Evolutionary conservation across 2,888 invertebrate genomes (phyloP), one percentile per base, ranked within the genome.

Genomic region (Leucozona laternaria): DNA sequence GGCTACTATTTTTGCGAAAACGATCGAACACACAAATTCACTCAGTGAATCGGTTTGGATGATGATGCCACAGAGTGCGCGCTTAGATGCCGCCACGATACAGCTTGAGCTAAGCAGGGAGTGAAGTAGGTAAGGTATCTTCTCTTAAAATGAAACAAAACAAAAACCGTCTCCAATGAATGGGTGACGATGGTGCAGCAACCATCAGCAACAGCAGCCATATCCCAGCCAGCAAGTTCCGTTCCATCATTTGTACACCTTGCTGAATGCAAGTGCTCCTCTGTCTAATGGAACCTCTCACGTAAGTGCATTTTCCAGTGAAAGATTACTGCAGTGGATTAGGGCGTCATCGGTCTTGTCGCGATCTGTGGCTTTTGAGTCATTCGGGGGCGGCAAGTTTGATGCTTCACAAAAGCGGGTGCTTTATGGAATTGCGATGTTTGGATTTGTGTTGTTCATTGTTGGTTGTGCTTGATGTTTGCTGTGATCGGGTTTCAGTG

Each of bases 221-320:
- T 43, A 66, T 66, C 17, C 37, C 48, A 68, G 15, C 15, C 22
- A 60, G 66, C 57, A 13, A 82, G 82, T 86, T 86, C 82, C 75
- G 78, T 82, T 86, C 71, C 86, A 79, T 86, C 86, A 86, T 82
- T 86, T 86, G 86, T 86, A 71, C 78, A 77, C 77, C 77, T 77
- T 77, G 77, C 77, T 77, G 55, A 68, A 77, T 77, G 58, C 77
- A 77, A 77, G 77, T 77, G 77, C 68, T 28, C 55, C 28, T 53
- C 66, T 43, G 50, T 78, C 83, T 79, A 83, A 87, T 83, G 83
- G 83, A 79, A 17, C 68, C 66, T 68, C 72, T 72, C 76, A 68
- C 83, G 76, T 87, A 87, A 87, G 87, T 87, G 87, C 83, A 82
- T 87, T 87, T 87, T 87, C 87, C 87, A 83, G 79, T 87, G 87